Evolutionary conservation across 2,888 invertebrate genomes (phyloP), one percentile per base, ranked within the genome.

Genomic region (Cryptocheilus praepositus): DNA sequence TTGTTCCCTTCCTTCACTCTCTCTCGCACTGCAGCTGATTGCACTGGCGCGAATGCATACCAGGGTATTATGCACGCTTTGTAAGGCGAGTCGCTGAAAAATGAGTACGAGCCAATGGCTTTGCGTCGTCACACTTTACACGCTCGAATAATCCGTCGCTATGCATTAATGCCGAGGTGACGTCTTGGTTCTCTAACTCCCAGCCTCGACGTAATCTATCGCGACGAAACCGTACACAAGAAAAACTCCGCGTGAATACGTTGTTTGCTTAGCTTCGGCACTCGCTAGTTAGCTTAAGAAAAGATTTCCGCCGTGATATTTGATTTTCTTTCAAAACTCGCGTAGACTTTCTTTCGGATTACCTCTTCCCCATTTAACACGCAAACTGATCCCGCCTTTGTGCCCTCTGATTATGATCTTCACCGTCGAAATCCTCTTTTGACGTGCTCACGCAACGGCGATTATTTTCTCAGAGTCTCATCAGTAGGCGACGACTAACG

Each of bases 31-130:
- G 71, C 82, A 79, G 77, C 72, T 85, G 85, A 85, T 85, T 85
- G 85, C 80, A 71, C 71, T 67, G 74, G 67, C 74, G 78, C 70
- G 80, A 64, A 64, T 67, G 69, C 66, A 62, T 65, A 70, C 67
- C 74, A 70, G 78, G 66, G 77, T 76, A 83, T 85, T 85, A 85
- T 82, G 77, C 84, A 83, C 81, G 84, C 83, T 84, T 83, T 85
- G 81, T 82, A 83, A 82, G 74, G 70, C 73, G 80, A 79, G 80
- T 79, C 78, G 82, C 74, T 84, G 82, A 85, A 84, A 85, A 85
- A 84, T 84, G 82, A 76, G 73, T 71, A 64, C 71, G 66, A 65
- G 28, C 16, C 54, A 45, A 45, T 46, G 19, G 55, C 56, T 61
- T 56, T 69, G 70, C 65, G 19, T 60, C 25, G 45, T 21, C 49